Percentiles rank a stretch among this genome's conserved stretches.
phyloP scores from a whole-genome alignment of 2,113 vertebrate genomes.

The Grantiella picta region DNA sequence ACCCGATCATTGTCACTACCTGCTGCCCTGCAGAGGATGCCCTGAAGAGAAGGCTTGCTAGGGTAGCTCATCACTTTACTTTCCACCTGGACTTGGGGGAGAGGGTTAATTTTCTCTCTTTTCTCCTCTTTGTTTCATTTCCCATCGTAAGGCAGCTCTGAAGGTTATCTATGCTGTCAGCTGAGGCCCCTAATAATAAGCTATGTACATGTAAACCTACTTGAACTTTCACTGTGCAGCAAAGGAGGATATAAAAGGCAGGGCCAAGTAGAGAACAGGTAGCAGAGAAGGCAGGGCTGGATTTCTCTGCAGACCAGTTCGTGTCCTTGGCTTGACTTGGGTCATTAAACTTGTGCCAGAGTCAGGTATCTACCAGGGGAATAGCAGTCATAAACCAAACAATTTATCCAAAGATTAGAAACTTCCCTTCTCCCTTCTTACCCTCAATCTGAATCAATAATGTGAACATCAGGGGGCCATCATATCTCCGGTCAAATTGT shows the following conservation, averaged over 20 bases:
- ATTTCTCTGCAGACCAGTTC: neutral
- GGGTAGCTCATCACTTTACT: neutral
- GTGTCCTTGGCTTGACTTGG: neutral
- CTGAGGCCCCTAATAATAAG: neutral
- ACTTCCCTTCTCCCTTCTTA: neutral
- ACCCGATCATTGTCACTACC: neutral
- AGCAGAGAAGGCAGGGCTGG: neutral
- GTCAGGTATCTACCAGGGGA: neutral
- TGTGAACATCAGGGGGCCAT: neutral
- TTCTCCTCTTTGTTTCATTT: neutral
- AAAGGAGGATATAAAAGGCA: neutral
- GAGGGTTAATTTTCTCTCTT: neutral
- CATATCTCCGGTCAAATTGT: neutral
- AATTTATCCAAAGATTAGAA: neutral
- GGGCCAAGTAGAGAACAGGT: neutral
- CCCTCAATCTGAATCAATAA: conserved; percentile 22
- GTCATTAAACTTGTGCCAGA: neutral
- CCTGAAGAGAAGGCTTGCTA: neutral
- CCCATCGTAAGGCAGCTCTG: neutral
- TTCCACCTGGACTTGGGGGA: neutral
- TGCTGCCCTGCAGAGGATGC: neutral
- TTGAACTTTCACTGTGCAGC: neutral
- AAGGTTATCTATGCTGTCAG: neutral
- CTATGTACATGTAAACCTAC: neutral
- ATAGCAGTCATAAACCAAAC: neutral